These are phyloP conservation scores for Onchidella celtica DNA, from an alignment of 2,888 invertebrate species.

Conservation along the genomic window DNA sequence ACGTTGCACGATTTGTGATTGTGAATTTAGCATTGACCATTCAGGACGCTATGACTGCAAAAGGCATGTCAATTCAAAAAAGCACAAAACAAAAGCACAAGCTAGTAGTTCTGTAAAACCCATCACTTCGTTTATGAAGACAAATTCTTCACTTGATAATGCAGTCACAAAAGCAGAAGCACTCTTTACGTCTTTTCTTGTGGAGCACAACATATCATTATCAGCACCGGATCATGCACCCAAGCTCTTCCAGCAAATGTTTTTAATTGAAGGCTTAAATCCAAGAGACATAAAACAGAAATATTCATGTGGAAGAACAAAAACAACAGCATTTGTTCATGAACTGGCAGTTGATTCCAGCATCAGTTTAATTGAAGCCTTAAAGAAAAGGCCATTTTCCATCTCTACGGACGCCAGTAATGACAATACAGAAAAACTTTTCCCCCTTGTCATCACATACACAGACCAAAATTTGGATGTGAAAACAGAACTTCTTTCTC, in stretches of 20 bases:
- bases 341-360: background rate
- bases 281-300: background rate
- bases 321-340: background rate
- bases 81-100: background rate
- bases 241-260: background rate
- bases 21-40: background rate
- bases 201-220: background rate
- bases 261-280: background rate
- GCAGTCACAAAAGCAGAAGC: background rate
- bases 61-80: background rate
- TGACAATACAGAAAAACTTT: too few species aligned
- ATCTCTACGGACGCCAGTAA: too few species aligned
- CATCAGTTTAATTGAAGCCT: too few species aligned
- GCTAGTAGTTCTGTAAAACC: background rate
- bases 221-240: background rate
- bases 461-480: too few species aligned
- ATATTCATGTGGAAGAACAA: background rate
- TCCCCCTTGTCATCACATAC: too few species aligned
- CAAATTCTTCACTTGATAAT: background rate
- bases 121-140: background rate
- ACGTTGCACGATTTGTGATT: background rate
- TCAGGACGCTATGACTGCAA: background rate
- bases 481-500: too few species aligned
- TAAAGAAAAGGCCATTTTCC: too few species aligned
- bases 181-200: background rate